Evolutionary conservation across 2,113 vertebrate species (phyloP).

Genomic region (Mustela lutreola): DNA sequence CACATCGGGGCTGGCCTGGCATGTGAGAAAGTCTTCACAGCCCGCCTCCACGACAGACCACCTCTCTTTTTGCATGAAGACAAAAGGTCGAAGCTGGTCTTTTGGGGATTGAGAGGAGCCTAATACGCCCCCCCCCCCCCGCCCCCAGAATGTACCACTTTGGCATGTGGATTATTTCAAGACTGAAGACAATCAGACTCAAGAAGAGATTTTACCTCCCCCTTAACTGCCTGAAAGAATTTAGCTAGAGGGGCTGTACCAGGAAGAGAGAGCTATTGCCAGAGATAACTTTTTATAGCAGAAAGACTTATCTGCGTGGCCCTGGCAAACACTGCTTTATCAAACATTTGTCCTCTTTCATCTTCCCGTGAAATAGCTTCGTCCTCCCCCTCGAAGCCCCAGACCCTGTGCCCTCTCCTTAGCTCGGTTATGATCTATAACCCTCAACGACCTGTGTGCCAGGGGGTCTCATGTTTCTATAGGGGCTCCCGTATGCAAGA

Average conservation of each 20-base stretch:
- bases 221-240: background rate
- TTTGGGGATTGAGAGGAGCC: fast-evolving
- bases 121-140: too few species aligned
- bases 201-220: background rate
- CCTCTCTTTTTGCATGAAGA: background rate
- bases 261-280: background rate
- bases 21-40: background rate
- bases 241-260: background rate
- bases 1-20: fast-evolving
- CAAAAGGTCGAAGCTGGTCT: background rate
- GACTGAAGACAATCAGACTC: background rate
- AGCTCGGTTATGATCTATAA: background rate
- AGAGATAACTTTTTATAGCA: background rate
- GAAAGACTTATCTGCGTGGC: background rate
- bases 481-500: background rate
- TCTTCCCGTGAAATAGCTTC: background rate
- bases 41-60: background rate
- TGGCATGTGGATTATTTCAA: background rate
- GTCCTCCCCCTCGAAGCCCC: background rate
- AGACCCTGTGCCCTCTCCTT: background rate
- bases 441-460: background rate
- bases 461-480: background rate
- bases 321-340: background rate
- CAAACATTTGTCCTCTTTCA: background rate
- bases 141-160: background rate